phyloP scores from a whole-genome alignment of 1,140 invertebrate species.

The Palaemon carinicauda region DNA sequence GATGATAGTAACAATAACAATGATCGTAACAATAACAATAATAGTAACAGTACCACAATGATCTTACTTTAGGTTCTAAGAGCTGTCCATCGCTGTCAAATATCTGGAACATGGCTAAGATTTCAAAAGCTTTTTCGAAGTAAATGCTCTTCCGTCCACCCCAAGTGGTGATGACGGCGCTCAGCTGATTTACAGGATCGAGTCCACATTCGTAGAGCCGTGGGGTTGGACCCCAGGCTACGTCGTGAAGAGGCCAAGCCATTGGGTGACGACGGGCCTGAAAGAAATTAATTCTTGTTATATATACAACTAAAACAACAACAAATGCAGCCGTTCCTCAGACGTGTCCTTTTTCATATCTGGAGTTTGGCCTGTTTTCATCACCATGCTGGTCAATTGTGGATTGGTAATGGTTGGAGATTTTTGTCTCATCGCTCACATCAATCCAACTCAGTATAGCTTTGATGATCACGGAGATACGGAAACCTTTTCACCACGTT shows the following conservation, averaged over 20 bases:
- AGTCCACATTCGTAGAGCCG: constrained; percentile 63
- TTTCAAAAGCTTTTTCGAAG: constrained; percentile 60
- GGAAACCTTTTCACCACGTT: no score
- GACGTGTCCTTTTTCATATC: no score
- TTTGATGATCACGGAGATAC: no score
- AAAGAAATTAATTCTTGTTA: background rate
- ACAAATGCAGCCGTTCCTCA: no score
- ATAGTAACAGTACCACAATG: no score
- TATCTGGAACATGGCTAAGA: constrained; percentile 62
- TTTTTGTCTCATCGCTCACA: no score
- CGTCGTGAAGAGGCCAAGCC: constrained; percentile 63
- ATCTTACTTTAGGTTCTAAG: constrained; percentile 60
- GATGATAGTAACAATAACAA: constrained; percentile 7
- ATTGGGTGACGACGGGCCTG: constrained; percentile 50
- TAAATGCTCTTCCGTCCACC: constrained; percentile 62
- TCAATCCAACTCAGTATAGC: no score
- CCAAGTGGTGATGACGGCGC: constrained; percentile 63
- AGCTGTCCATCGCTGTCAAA: constrained; percentile 61
- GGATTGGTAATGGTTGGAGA: no score
- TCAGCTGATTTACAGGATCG: constrained; percentile 62
- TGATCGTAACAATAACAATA: no score
- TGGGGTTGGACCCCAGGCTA: constrained; percentile 64
- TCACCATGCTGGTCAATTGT: no score
- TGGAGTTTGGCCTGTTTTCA: no score
- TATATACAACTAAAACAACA: background rate